These are phyloP conservation scores for Esperia sulphurella DNA, from an alignment of 2,888 invertebrate species.

Conservation along the genomic window DNA sequence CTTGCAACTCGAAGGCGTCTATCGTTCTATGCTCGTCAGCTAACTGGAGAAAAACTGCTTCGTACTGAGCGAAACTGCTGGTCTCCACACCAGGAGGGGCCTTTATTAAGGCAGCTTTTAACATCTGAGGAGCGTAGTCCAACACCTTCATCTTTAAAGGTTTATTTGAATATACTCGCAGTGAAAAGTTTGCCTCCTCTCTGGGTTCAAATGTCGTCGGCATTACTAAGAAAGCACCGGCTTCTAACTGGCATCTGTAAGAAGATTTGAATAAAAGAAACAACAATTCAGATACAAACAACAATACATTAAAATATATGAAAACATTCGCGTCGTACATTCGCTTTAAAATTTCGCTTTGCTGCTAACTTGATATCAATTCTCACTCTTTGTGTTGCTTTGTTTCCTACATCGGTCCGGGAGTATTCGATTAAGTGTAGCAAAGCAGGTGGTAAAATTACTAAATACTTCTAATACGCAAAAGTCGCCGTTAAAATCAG, in stretches of 20 bases:
- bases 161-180: constrained; percentile 89
- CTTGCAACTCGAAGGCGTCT: constrained; percentile 94
- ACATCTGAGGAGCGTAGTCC: constrained; percentile 82
- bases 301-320: not conserved
- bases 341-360: not conserved
- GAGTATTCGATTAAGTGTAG: too few relatives aligned
- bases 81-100: constrained; percentile 84
- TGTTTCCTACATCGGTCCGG: too few relatives aligned
- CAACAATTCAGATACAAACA: too few relatives aligned
- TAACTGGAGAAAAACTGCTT: constrained; percentile 92
- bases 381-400: too few relatives aligned
- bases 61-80: constrained; percentile 90
- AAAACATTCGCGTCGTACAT: constrained; percentile 5
- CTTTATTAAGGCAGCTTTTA: constrained; percentile 87
- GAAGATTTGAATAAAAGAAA: too few relatives aligned
- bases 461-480: too few relatives aligned
- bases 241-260: constrained; percentile 87
- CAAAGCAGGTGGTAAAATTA: too few relatives aligned
- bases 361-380: too few relatives aligned
- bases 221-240: constrained; percentile 90
- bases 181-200: constrained; percentile 92
- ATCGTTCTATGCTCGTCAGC: constrained; percentile 95
- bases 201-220: constrained; percentile 95
- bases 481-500: too few relatives aligned
- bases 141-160: constrained; percentile 86